Conservation (phyloP, 1,140 invertebrate species). For the Solen grandis region DNA sequence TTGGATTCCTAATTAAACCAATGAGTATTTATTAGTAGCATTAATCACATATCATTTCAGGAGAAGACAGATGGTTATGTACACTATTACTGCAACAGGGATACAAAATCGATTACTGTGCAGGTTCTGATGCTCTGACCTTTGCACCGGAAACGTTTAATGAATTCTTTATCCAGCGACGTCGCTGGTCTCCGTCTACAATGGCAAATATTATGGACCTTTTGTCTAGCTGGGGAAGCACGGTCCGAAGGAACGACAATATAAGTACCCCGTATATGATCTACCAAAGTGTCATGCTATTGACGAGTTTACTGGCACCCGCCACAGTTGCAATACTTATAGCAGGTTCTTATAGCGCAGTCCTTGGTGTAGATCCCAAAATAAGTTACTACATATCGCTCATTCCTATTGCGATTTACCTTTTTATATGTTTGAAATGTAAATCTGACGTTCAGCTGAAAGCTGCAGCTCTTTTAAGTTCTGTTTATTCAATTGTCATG, state of each 20-base stretch:
- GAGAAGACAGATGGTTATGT: conserved; percentile 86
- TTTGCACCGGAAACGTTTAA: conserved; percentile 84
- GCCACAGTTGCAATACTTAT: conserved; percentile 97
- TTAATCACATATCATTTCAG: too few relatives aligned
- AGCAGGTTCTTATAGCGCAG: conserved; percentile 95
- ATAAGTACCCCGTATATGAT: conserved; percentile 84
- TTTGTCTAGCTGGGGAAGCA: conserved; percentile 82
- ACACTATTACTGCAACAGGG: conserved; percentile 85
- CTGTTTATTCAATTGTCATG: conserved; percentile 78
- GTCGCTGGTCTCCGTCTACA: conserved; percentile 86
- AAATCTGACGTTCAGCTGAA: conserved; percentile 95
- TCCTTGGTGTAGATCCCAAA: conserved; percentile 86
- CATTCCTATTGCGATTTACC: conserved; percentile 81
- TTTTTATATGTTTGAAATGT: conserved; percentile 95
- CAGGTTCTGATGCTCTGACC: conserved; percentile 85
- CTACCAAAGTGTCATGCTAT: conserved; percentile 86
- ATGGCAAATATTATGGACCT: conserved; percentile 86
- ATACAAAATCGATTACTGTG: conserved; percentile 85
- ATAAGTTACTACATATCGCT: conserved; percentile 69
- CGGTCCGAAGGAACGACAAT: conserved; percentile 84
- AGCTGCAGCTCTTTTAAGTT: conserved; percentile 84
- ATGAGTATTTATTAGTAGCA: too few relatives aligned
- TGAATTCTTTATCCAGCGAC: conserved; percentile 82
- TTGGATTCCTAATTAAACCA: too few relatives aligned
- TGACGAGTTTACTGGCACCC: conserved; percentile 94